Evolutionary conservation across 2,888 invertebrate species (phyloP), one percentile per base, ranked within the genome.

Genomic region (Abrostola tripartita): DNA sequence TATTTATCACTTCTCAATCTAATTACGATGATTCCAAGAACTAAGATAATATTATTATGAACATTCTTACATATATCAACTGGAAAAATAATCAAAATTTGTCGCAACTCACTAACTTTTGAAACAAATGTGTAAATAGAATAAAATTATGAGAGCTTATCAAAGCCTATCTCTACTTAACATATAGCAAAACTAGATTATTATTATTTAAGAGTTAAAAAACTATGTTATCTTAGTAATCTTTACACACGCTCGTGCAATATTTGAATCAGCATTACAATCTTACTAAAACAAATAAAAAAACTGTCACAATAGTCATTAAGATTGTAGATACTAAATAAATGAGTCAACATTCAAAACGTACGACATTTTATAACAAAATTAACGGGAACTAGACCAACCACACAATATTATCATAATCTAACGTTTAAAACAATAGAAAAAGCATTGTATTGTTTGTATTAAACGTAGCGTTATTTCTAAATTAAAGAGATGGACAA

Each of bases 351-450:
- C 69, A 50, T 61, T 65, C 12, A 49, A 67, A 77, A 63, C 58
- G 66, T 62, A 65, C 1, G 24, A 55, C 37, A 58, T 62, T 68
- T 74, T 56, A 78, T 80, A 75, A 78, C 72, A 80, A 72, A 69
- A 78, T 64, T 72, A 70, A 61, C 75, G 78, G 65, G 81, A 79
- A 79, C 76, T 78, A 61, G 79, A 61, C 65, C 78, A 61, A 51
- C 12, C 55, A 49, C 58, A 74, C 74, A 78, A 74, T 71, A 68
- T 66, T 74, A 76, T 76, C 63, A 74, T 67, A 74, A 79, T 69
- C 66, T 76, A 55, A 62, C 55, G n/a, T 61, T 69, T 65, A 74
- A 68, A 67, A 78, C 80, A 78, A 79, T 79, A 65, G 71, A 68
- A 71, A 73, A 69, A 65, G 37, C 24, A 60, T 67, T 75, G 69